Conservation (phyloP, 2,797 vertebrate genomes). For the Gymnopithys bicolor region DNA sequence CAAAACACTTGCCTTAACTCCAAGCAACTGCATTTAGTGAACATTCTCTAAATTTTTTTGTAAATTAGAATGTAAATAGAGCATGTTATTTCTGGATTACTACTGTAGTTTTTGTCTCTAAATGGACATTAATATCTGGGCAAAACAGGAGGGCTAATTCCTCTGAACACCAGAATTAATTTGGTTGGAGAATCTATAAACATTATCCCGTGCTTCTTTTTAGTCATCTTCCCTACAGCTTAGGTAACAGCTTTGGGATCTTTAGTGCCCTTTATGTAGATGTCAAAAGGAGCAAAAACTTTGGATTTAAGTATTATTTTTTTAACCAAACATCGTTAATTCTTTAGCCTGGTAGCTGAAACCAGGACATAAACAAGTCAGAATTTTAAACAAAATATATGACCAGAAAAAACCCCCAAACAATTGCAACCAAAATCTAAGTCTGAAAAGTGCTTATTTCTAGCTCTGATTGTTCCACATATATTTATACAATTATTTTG, state of each 20-base stretch:
- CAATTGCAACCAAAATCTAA: neutral
- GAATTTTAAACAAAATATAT: neutral
- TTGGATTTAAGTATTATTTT: neutral
- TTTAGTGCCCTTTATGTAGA: neutral
- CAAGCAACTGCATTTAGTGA: neutral
- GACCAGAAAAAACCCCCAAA: accelerated
- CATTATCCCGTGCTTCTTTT: neutral
- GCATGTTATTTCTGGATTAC: neutral
- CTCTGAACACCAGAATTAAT: neutral
- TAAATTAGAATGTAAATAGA: neutral
- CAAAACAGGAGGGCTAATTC: neutral
- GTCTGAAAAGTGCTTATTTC: neutral
- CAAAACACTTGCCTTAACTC: neutral
- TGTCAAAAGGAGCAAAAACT: neutral
- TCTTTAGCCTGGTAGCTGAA: neutral
- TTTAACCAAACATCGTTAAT: neutral
- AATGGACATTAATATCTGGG: neutral
- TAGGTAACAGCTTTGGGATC: neutral
- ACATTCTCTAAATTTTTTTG: neutral
- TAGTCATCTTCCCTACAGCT: neutral
- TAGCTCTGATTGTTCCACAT: neutral
- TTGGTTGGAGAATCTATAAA: neutral
- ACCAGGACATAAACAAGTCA: neutral
- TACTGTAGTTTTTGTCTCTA: neutral
- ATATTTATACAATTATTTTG: neutral